Percentiles rank a stretch among this genome's conserved stretches.
Conservation (phyloP, 2,888 invertebrate genomes). For the Masnerella sp. region DNA sequence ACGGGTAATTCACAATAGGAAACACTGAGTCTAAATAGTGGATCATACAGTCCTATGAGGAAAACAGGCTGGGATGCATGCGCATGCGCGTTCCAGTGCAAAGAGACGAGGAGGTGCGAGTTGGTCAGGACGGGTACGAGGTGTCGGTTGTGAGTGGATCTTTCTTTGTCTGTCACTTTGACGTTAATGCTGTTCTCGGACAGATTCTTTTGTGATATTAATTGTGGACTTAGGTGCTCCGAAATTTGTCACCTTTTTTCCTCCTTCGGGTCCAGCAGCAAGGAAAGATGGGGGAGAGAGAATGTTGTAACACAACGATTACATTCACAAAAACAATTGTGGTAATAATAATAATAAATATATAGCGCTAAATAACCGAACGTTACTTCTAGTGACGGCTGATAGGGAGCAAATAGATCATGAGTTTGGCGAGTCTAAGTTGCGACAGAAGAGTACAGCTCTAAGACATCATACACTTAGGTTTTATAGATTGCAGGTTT, state of each 20-base stretch:
- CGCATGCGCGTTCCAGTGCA: conserved; percentile 76
- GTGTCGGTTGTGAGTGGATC: conserved; percentile 72
- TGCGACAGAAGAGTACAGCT: conserved; percentile 43
- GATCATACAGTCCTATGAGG: conserved; percentile 57
- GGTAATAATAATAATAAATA: conserved; percentile 70
- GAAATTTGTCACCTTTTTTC: conserved; percentile 83
- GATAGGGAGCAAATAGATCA: conserved; percentile 77
- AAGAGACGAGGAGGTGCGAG: conserved; percentile 69
- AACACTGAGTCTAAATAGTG: conserved; percentile 36
- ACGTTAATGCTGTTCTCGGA: conserved; percentile 40
- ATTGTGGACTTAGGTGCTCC: conserved; percentile 79
- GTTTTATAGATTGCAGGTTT: not conserved
- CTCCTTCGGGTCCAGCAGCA: conserved; percentile 80
- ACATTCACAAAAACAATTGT: conserved; percentile 77
- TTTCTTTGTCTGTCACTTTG: conserved; percentile 59
- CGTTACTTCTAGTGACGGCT: conserved; percentile 75
- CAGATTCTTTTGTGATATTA: conserved; percentile 70
- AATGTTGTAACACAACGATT: conserved; percentile 78
- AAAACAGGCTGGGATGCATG: conserved; percentile 71
- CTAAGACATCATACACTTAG: conserved; percentile 22
- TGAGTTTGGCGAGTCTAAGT: conserved; percentile 39
- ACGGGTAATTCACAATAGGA: conserved; percentile 26
- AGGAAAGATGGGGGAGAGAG: conserved; percentile 77
- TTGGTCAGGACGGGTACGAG: conserved; percentile 65
- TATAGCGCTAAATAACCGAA: conserved; percentile 76